A percentile compares a stretch with the other conserved stretches of the same genome.
phyloP scores from a whole-genome alignment of 1,140 invertebrate genomes.

The Ostrea denselamellosa region DNA sequence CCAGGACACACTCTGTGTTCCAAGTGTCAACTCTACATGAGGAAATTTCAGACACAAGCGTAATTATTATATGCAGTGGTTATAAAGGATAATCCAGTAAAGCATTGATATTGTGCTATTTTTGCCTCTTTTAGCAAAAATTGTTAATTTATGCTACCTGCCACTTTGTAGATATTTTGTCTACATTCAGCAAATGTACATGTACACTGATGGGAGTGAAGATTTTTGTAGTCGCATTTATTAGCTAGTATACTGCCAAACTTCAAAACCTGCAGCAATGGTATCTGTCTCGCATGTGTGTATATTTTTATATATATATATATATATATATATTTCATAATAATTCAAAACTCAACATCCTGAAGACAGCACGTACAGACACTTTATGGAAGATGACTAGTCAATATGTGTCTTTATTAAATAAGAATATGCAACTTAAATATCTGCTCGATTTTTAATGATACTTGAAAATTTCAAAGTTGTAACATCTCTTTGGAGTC shows the following conservation, averaged over 20 bases:
- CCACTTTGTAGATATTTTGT: conserved; percentile 13
- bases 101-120: conserved; percentile 20
- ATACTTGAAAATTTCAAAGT: background rate
- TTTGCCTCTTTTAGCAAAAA: conserved; percentile 16
- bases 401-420: background rate
- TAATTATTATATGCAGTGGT: background rate
- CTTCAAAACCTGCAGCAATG: conserved; percentile 6
- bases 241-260: conserved; percentile 23
- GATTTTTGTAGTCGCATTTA: background rate
- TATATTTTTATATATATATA: background rate
- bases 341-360: background rate
- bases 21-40: conserved; percentile 70
- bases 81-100: background rate
- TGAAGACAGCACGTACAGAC: background rate
- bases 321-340: background rate
- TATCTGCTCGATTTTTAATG: background rate
- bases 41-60: conserved; percentile 54
- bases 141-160: background rate
- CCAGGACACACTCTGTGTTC: conserved; percentile 62
- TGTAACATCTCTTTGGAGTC: background rate
- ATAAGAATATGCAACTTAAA: conserved; percentile 13
- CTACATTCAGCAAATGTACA: background rate
- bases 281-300: conserved; percentile 3
- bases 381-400: background rate
- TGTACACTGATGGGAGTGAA: conserved; percentile 13